Conservation (phyloP, 2,113 vertebrate genomes). For the Malurus melanocephalus region DNA sequence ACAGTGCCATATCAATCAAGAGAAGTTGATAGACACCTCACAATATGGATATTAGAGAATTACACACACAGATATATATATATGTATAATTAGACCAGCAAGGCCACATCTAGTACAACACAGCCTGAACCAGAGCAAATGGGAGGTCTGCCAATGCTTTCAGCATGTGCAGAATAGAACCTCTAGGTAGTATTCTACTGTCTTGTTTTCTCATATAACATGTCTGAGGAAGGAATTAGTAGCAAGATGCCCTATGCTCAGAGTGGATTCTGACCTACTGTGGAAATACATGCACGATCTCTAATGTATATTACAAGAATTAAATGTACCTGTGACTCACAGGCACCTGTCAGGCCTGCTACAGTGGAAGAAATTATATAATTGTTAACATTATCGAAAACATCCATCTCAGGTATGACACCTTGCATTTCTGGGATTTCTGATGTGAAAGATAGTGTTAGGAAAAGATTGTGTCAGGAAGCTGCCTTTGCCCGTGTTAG, state of each 20-base stretch:
- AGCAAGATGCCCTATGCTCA: not conserved
- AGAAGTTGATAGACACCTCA: not conserved
- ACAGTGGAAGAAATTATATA: conserved; percentile 1
- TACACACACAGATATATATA: too few relatives aligned
- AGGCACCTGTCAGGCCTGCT: not conserved
- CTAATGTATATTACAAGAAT: not conserved
- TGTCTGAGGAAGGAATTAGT: not conserved
- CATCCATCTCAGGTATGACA: not conserved
- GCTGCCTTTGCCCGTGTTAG: not conserved
- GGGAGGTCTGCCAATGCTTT: not conserved
- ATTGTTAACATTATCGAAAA: conserved; percentile 11
- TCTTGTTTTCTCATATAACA: not conserved
- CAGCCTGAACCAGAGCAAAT: not conserved
- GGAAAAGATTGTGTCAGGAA: not conserved
- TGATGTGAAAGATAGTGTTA: not conserved
- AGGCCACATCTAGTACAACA: not conserved
- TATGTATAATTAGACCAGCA: not conserved
- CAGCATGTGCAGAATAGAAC: not conserved
- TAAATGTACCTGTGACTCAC: conserved; percentile 12
- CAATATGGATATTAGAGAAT: not conserved
- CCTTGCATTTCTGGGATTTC: not conserved
- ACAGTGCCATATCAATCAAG: not conserved
- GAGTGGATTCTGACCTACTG: not conserved
- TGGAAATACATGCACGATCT: not conserved
- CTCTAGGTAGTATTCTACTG: not conserved